A percentile compares a stretch with the other conserved stretches of the same genome.
Conservation (phyloP, 2,797 vertebrate species). For the Paguma larvata region DNA sequence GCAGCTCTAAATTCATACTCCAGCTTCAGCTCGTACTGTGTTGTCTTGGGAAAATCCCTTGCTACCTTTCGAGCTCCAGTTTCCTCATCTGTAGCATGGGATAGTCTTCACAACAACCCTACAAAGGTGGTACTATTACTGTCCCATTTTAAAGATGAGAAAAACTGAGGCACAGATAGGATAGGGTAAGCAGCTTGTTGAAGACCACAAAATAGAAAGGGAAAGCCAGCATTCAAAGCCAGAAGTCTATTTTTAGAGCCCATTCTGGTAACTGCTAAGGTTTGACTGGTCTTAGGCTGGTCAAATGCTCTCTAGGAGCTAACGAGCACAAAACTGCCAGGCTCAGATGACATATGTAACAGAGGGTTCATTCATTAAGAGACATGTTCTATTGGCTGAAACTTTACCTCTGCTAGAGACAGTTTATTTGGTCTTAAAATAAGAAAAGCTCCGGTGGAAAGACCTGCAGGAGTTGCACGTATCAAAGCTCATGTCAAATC, state of each 20-base stretch:
- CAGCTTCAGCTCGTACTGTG: not conserved
- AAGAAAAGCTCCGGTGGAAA: not conserved
- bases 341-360: not conserved
- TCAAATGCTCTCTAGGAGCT: not conserved
- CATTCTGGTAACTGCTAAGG: not conserved
- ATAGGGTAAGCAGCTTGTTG: not conserved
- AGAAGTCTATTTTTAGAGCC: not conserved
- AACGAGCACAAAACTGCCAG: not conserved
- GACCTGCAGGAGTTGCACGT: not conserved
- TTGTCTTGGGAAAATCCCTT: not conserved
- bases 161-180: not conserved
- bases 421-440: constrained; percentile 32
- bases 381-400: not conserved
- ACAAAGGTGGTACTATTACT: not conserved
- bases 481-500: not conserved
- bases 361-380: not conserved
- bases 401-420: not conserved
- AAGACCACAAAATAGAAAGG: not conserved
- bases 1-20: not conserved
- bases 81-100: not conserved
- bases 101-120: not conserved
- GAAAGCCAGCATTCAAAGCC: not conserved
- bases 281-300: not conserved
- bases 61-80: not conserved
- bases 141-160: not conserved